These are phyloP conservation scores for Pelosia muscerda DNA, from an alignment of 2,888 invertebrate genomes.

Conservation along the genomic window DNA sequence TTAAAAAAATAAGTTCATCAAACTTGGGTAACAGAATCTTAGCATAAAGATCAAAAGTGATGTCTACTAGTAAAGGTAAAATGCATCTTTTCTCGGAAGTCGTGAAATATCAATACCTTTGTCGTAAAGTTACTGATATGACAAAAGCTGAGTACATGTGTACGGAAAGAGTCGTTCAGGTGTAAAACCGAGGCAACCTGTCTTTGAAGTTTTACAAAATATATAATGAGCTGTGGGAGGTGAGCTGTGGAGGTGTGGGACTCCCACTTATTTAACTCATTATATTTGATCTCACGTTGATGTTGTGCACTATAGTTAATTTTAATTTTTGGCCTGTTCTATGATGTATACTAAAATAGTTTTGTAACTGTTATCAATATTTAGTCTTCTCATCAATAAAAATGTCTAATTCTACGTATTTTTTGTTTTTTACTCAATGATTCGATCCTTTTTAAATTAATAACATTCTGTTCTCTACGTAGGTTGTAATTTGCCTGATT, in stretches of 20 bases:
- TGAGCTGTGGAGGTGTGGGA: neutral
- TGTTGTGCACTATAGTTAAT: neutral
- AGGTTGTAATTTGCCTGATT: no score
- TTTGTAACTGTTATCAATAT: neutral
- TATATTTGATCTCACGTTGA: neutral
- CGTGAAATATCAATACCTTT: conserved; percentile 10
- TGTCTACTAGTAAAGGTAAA: conserved; percentile 21
- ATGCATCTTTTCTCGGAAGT: conserved; percentile 10
- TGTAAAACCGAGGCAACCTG: conserved; percentile 22
- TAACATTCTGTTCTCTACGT: neutral
- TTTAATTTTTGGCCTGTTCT: neutral
- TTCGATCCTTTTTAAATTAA: neutral
- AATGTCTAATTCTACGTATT: neutral
- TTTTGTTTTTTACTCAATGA: neutral
- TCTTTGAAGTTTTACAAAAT: conserved; percentile 40
- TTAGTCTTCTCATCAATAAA: neutral
- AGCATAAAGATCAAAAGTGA: conserved; percentile 11
- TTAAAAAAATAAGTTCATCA: no score
- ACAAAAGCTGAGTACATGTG: conserved; percentile 27
- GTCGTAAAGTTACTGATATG: conserved; percentile 18
- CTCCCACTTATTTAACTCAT: conserved; percentile 1
- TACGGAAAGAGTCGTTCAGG: conserved; percentile 23
- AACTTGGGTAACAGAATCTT: conserved; percentile 20
- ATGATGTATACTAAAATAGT: neutral
- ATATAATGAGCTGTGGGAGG: conserved; percentile 11